Base-by-base conservation (phyloP, 2,797 vertebrate genomes). In the Bryconaethiops microstoma region DNA sequence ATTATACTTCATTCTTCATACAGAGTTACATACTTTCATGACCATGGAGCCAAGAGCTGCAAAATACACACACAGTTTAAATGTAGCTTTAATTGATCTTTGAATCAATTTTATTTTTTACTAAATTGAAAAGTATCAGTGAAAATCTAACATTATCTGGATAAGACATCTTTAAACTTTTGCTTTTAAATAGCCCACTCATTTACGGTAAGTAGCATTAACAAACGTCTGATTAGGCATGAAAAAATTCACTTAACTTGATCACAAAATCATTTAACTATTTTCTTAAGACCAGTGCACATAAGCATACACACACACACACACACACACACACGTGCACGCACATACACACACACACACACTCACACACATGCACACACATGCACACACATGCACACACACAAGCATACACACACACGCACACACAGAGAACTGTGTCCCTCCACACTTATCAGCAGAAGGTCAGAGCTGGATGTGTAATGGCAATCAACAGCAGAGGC, bases 391-490 rank as follows among this genome's bases (percentile, higher is more conserved):
- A 60, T 8, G 2, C 42, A 45, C 42, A 10, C 42, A 12, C 17
- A 60, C 13, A 60, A 57, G 9, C 62, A 64, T 7, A 64, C 62
- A 73, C 5, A 70, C 10, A 64, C 16, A 73, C 25, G 55, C 57
- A 54, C 25, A 50, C 17, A 42, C 67, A 50, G 5, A 70, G 1
- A 69, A 59, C 48, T 55, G 23, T 35, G 71, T 16, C 23, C 8
- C 52, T 16, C 14, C 14, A 59, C 39, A 52, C 71, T 57, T 71
- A 52, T 70, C 65, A 65, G 23, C 76, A 77, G 77, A 78, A 81
- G 79, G 84, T 85, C 83, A 83, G 73, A 62, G 68, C 69, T 67
- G 39, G 16, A 35, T 59, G 13, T 71, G 48, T 76, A 76, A 84
- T 73, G 63, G 62, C 76, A 74, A 80, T 80, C 69, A 77, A 35